Percentiles rank a stretch among this genome's conserved stretches.
These are phyloP conservation scores for Diarsia brunnea DNA, from an alignment of 2,888 invertebrate species.

Conservation along the genomic window DNA sequence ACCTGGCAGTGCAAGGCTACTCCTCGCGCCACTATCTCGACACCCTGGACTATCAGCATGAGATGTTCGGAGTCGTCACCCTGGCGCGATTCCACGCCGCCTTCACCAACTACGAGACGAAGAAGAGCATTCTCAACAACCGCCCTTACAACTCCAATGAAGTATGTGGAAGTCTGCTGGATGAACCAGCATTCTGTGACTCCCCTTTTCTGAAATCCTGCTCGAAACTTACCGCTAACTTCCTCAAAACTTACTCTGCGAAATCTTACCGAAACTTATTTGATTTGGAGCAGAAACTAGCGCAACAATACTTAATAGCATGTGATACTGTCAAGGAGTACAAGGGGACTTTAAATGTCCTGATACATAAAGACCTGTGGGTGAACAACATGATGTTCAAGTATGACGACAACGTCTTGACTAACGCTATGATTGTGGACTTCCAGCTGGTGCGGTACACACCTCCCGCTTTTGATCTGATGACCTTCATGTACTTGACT, in stretches of 20 bases:
- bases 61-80: slow-evolving; percentile 69
- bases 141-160: slow-evolving; percentile 71
- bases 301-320: slow-evolving; percentile 71
- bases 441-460: slow-evolving; percentile 82
- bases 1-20: slow-evolving; percentile 79
- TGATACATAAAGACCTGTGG: slow-evolving; percentile 85
- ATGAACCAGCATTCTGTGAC: slow-evolving; percentile 76
- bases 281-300: slow-evolving; percentile 72
- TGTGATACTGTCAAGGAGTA: slow-evolving; percentile 75
- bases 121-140: slow-evolving; percentile 58
- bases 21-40: slow-evolving; percentile 64
- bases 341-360: slow-evolving; percentile 77
- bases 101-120: slow-evolving; percentile 78
- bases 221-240: slow-evolving; percentile 77
- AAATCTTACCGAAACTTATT: slow-evolving; percentile 67
- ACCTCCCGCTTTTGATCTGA: slow-evolving; percentile 84
- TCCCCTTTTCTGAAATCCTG: slow-evolving; percentile 77
- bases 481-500: slow-evolving; percentile 77
- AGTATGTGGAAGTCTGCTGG: slow-evolving; percentile 70
- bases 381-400: slow-evolving; percentile 84
- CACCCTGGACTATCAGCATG: slow-evolving; percentile 76
- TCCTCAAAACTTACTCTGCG: slow-evolving; percentile 76
- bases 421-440: slow-evolving; percentile 79
- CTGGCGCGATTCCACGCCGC: slow-evolving; percentile 84
- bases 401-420: slow-evolving; percentile 74